phyloP scores from a whole-genome alignment of 2,797 vertebrate genomes.

The Adrianichthys oophorus region DNA sequence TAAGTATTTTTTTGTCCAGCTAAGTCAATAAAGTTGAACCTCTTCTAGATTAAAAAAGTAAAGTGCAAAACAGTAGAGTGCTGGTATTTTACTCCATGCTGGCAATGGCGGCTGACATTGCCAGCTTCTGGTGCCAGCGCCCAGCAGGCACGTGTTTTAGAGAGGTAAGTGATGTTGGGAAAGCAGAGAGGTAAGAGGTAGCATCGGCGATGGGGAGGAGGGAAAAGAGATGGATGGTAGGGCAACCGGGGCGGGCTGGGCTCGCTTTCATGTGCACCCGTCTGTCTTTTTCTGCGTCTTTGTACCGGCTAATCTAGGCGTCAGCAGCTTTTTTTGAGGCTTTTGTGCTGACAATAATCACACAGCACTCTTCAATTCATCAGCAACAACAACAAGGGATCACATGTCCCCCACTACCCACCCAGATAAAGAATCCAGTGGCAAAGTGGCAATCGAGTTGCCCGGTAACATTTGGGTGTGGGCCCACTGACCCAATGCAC shows the following conservation, averaged over 20 bases:
- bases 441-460: slow-evolving; percentile 72
- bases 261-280: slow-evolving; percentile 36
- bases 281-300: slow-evolving; percentile 55
- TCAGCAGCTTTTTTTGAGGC: slow-evolving; percentile 91
- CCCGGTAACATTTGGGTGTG: slow-evolving; percentile 59
- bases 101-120: slow-evolving; percentile 49
- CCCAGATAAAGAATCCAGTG: slow-evolving; percentile 62
- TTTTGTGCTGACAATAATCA: slow-evolving; percentile 92
- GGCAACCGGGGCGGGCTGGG: slow-evolving; percentile 58
- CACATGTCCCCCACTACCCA: slow-evolving; percentile 76
- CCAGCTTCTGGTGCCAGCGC: slow-evolving; percentile 42
- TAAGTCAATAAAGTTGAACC: too few species aligned
- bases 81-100: slow-evolving; percentile 41
- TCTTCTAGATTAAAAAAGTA: too few species aligned
- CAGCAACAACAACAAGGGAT: slow-evolving; percentile 87
- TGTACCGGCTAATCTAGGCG: slow-evolving; percentile 83
- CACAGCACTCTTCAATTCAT: slow-evolving; percentile 84
- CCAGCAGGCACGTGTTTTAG: slow-evolving; percentile 38
- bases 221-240: slow-evolving; percentile 34
- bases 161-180: slow-evolving; percentile 35
- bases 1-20: neutral
- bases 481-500: slow-evolving; percentile 32
- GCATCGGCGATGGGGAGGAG: slow-evolving; percentile 16
- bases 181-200: slow-evolving; percentile 28
- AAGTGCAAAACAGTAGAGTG: neutral